Conservation (phyloP, 2,797 vertebrate species). For the Alauda arvensis region DNA sequence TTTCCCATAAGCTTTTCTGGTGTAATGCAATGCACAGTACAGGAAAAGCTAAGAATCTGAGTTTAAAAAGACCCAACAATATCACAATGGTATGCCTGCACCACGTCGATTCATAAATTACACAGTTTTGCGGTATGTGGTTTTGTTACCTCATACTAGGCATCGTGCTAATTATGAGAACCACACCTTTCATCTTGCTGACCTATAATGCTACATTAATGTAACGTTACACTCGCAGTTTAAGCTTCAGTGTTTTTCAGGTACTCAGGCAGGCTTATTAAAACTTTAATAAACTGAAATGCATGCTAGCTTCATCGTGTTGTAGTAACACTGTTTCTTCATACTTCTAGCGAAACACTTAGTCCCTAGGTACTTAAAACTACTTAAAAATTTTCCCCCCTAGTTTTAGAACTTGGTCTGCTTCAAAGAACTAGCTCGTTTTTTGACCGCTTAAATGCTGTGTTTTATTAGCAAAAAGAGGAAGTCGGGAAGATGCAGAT, state of each 20-base stretch:
- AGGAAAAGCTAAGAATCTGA: background rate
- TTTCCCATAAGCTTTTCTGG: background rate
- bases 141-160: slow-evolving; percentile 16
- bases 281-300: background rate
- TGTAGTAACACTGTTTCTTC: background rate
- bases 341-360: background rate
- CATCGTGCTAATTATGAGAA: background rate
- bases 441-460: background rate
- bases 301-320: background rate
- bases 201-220: background rate
- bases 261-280: background rate
- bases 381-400: background rate
- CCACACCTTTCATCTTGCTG: slow-evolving; percentile 1
- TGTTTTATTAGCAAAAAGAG: background rate
- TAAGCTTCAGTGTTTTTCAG: background rate
- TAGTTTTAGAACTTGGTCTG: background rate
- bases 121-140: background rate
- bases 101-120: background rate
- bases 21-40: accelerated
- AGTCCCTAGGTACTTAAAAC: background rate
- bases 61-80: background rate
- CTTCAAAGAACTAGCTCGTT: background rate
- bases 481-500: background rate
- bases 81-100: background rate
- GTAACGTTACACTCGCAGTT: background rate